Base-by-base conservation (phyloP, 2,888 invertebrate genomes). In the Zaprionus obscuricornis region DNA sequence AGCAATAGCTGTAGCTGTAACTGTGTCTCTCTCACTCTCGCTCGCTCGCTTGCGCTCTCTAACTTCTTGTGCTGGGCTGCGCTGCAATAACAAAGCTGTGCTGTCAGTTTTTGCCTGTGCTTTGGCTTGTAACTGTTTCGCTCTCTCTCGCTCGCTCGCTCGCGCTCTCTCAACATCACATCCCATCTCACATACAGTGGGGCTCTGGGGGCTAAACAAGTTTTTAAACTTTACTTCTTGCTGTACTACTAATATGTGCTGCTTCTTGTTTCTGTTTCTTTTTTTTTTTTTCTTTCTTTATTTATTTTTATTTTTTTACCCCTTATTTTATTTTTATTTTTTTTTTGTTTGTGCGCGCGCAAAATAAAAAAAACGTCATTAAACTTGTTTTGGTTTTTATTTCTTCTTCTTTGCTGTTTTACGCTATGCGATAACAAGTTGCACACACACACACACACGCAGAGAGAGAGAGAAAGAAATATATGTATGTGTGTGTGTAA, bases 321-420 rank as follows among this genome's bases (percentile, higher is more conserved):
- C 26, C 14, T 14, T 54, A 29, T 58, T 27, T 27, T 14, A 62
- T 31, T 49, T 22, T 45, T 40, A 33, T 40, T 57, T 29, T 56
- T 46, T 63, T 59, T 55, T 59, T 46, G 49, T 54, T 49, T 54
- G 43, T 66, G 81, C 76, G 86, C 86, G 82, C 70, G 77, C 74
- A 82, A 84, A n/a, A n/a, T n/a, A n/a, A n/a, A n/a, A n/a, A n/a
- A n/a, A 81, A 81, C 86, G 87, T 86, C 86, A 87, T 74, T 82
- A 86, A 86, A 88, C 86, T 82, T 77, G 87, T 88, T 87, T 87
- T 86, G 74, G 66, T 83, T 74, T 74, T 69, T 63, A 69, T 51
- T 83, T 76, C 63, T 62, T 58, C 55, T 65, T 68, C 56, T 66
- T 68, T 57, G 54, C 59, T 56, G 59, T 68, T 83, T 72, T 72